Evolutionary conservation across 2,888 invertebrate genomes (phyloP), one percentile per base, ranked within the genome.

Genomic region (Ceratothoa steindachneri): DNA sequence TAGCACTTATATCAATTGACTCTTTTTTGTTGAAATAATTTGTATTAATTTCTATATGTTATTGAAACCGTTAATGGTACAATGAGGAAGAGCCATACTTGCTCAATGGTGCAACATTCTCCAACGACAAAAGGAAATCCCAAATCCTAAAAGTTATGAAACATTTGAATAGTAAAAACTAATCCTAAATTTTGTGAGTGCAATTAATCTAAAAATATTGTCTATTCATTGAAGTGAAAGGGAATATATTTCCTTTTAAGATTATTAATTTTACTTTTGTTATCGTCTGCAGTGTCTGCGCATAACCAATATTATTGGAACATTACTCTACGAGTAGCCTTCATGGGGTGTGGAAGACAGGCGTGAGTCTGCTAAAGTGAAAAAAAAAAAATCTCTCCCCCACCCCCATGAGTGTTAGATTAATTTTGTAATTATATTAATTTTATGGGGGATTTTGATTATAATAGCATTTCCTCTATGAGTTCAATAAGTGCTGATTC

Each of bases 211-310:
- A n/a, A n/a, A n/a, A n/a, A n/a, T n/a, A n/a, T n/a, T n/a, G n/a
- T n/a, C n/a, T n/a, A n/a, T n/a, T n/a, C n/a, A n/a, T n/a, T n/a
- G n/a, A n/a, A n/a, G n/a, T n/a, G n/a, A n/a, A n/a, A n/a, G n/a
- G n/a, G n/a, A n/a, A n/a, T n/a, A n/a, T n/a, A 12, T 60, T 24
- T 24, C 12, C 24, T 60, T 60, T 60, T 60, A 60, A 60, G 24
- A 60, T n/a, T 60, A 60, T 24, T 60, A 24, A 22, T 60, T 60
- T 60, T 12, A 12, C 24, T 60, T 60, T 60, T 1, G 60, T 72
- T 67, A 76, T 76, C 76, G 76, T 76, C 76, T 76, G 76, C 76
- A 76, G 72, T 70, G 67, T 76, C 73, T 76, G 76, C 76, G 76
- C 76, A 76, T 71, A 76, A 71, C 65, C 76, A 71, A 76, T 76